Conservation (phyloP, 2,888 invertebrate genomes). For the Malachius bipustulatus region DNA sequence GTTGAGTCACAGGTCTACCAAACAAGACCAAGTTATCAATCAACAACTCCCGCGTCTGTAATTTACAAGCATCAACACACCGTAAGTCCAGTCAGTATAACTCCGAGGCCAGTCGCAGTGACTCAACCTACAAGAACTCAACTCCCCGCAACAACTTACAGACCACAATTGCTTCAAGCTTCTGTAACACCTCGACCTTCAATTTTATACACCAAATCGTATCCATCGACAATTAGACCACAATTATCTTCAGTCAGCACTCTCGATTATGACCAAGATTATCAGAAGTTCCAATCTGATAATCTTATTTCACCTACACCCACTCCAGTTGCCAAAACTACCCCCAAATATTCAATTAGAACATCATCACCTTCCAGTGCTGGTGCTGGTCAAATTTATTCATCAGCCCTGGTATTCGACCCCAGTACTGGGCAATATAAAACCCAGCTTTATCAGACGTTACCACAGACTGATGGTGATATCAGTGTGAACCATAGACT, state of each 20-base stretch:
- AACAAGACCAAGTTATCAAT: constrained; percentile 31
- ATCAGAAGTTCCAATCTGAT: constrained; percentile 58
- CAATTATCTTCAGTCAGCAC: constrained; percentile 20
- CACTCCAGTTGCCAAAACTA: constrained; percentile 29
- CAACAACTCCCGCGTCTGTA: constrained; percentile 39
- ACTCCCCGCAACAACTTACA: constrained; percentile 54
- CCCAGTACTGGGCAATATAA: constrained; percentile 67
- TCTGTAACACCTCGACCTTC: constrained; percentile 46
- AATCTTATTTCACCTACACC: constrained; percentile 48
- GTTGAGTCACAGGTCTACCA: constrained; percentile 24
- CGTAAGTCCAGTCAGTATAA: constrained; percentile 48
- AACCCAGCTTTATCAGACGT: constrained; percentile 61
- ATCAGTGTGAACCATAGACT: constrained; percentile 60
- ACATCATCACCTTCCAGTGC: constrained; percentile 31
- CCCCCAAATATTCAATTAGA: constrained; percentile 32
- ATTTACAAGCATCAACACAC: constrained; percentile 35
- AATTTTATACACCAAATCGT: constrained; percentile 31
- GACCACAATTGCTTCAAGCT: constrained; percentile 47
- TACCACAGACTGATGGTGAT: constrained; percentile 62
- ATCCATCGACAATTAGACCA: constrained; percentile 29
- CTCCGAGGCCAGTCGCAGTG: constrained; percentile 42
- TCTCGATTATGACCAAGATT: constrained; percentile 60
- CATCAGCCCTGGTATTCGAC: constrained; percentile 66
- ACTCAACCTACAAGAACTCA: constrained; percentile 36
- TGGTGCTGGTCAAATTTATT: constrained; percentile 50